A percentile compares a stretch with the other conserved stretches of the same genome.
These are phyloP conservation scores for Tholera decimalis DNA, from an alignment of 2,888 invertebrate genomes.

Conservation along the genomic window DNA sequence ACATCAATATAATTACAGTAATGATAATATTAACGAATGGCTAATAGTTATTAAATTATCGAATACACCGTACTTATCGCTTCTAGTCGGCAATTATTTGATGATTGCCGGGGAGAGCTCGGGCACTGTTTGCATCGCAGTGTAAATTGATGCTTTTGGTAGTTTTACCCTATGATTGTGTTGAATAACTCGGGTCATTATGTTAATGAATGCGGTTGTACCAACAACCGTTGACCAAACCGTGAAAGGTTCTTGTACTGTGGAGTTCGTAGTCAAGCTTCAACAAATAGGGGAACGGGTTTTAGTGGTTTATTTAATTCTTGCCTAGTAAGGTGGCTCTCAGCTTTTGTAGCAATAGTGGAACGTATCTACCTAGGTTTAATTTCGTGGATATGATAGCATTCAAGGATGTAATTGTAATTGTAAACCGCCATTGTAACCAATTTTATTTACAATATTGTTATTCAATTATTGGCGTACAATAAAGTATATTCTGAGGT, in stretches of 20 bases:
- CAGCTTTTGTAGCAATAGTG: constrained; percentile 6
- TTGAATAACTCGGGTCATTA: constrained; percentile 69
- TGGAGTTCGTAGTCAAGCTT: constrained; percentile 36
- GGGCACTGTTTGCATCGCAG: constrained; percentile 46
- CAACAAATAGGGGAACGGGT: constrained; percentile 40
- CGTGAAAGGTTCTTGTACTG: constrained; percentile 52
- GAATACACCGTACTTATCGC: constrained; percentile 71
- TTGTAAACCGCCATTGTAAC: no score
- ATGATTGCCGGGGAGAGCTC: constrained; percentile 62
- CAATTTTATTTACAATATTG: no score
- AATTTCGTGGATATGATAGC: background rate
- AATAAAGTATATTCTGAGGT: no score
- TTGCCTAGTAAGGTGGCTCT: constrained; percentile 16
- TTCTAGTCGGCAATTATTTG: constrained; percentile 72
- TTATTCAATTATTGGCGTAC: no score
- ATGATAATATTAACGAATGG: constrained; percentile 64
- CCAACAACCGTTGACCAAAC: constrained; percentile 29
- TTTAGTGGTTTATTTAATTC: constrained; percentile 21
- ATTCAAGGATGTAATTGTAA: no score
- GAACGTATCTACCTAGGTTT: background rate
- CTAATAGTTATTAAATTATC: constrained; percentile 75
- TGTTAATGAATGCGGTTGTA: constrained; percentile 59
- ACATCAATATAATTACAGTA: constrained; percentile 60
- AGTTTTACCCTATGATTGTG: constrained; percentile 67
- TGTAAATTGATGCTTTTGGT: constrained; percentile 67